Evolutionary conservation across 37 sponge, comb jelly and placozoan genomes (phyloP).

Genomic region (Cliona cf. orientalis): DNA sequence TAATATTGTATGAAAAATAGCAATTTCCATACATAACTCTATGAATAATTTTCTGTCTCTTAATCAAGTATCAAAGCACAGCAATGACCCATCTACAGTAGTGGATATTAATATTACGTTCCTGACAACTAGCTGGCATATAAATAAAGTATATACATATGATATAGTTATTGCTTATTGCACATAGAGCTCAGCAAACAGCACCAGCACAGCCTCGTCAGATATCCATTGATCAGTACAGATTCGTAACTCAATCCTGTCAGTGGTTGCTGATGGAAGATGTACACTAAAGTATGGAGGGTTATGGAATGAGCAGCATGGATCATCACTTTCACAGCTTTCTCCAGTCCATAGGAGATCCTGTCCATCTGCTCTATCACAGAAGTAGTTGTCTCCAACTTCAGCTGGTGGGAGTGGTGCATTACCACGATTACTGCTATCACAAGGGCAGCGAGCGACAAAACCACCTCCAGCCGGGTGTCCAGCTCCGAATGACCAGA

Average conservation of each 20-base stretch:
- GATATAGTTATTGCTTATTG: too few relatives aligned
- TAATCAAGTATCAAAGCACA: too few relatives aligned
- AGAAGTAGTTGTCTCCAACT: too few relatives aligned
- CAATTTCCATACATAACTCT: too few relatives aligned
- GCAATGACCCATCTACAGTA: too few relatives aligned
- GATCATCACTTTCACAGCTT: background rate
- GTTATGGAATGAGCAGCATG: background rate
- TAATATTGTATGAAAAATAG: too few relatives aligned
- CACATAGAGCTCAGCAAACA: background rate
- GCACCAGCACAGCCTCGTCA: background rate
- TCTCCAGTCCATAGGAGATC: background rate
- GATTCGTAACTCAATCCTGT: background rate
- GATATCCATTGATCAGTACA: background rate
- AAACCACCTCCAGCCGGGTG: too few relatives aligned
- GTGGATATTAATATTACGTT: too few relatives aligned
- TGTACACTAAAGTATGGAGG: background rate
- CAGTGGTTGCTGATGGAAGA: background rate
- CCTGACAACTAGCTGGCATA: too few relatives aligned
- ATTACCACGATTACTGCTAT: background rate
- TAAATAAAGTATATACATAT: too few relatives aligned
- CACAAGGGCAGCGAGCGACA: background rate
- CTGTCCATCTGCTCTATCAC: too few relatives aligned
- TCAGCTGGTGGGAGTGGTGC: background rate
- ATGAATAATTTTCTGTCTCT: too few relatives aligned
- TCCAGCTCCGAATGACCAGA: background rate